A percentile compares a stretch with the other conserved stretches of the same genome.
Conservation (phyloP, 1,140 invertebrate genomes). For the Aporrectodea caliginosa region DNA sequence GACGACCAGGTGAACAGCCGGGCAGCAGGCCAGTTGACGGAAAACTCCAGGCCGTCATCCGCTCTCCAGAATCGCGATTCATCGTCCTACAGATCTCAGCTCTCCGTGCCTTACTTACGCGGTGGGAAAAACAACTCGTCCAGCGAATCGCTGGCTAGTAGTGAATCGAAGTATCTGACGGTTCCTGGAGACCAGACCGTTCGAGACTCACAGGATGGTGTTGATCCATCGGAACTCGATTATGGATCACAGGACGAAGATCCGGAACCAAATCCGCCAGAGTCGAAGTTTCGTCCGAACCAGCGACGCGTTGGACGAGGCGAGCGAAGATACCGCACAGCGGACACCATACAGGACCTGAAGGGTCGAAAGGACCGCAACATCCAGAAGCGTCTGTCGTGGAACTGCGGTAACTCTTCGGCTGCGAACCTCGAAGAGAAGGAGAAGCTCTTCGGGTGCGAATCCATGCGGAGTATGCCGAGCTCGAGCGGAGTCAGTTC, state of each 20-base stretch:
- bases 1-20: background rate
- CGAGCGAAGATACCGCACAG: background rate
- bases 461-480: background rate
- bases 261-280: background rate
- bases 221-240: too few species aligned
- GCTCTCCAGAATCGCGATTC: too few species aligned
- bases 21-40: too few species aligned
- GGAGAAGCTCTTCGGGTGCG: background rate
- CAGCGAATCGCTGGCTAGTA: too few species aligned
- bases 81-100: background rate
- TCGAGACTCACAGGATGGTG: too few species aligned
- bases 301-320: background rate
- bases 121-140: too few species aligned
- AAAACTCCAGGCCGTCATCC: too few species aligned
- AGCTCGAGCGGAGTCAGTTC: background rate
- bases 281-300: background rate
- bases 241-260: background rate
- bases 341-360: background rate
- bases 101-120: background rate
- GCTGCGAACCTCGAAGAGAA: background rate
- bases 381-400: background rate
- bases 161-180: too few species aligned
- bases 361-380: background rate
- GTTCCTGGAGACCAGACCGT: too few species aligned
- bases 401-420: too few species aligned